Evolutionary conservation across 2,113 vertebrate genomes (phyloP), one percentile per base, ranked within the genome.

Genomic region (Chaenogobius annularis): DNA sequence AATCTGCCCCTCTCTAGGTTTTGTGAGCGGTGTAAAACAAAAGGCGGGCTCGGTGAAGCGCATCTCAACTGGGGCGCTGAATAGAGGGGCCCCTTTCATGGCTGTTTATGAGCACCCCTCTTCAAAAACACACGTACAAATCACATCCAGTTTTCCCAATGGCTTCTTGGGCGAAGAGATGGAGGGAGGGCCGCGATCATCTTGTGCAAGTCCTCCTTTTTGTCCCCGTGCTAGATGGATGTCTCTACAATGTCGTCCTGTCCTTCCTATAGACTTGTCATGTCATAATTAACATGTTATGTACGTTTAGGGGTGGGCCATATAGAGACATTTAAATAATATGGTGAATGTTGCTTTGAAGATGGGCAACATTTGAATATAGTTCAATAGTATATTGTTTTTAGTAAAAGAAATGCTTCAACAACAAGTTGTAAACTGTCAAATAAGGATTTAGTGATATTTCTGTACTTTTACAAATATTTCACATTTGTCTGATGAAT

Each of bases 111-210:
- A 90, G 88, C 88, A 87, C 85, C 82, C 83, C 86, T 90, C 89
- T 92, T 92, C 87, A 90, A 91, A 92, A 89, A 91, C 89, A 90
- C 87, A 92, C 88, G 89, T 88, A 92, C 88, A 91, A 89, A 88
- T 93, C 90, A 88, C 89, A 90, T 90, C 83, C 86, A 87, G 79
- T 91, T 84, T 80, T 86, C 76, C 79, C 85, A 83, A 59, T 80
- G 74, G 77, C 75, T 85, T 68, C 75, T 82, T 77, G 79, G 81
- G 84, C 86, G 86, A 61, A 20, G 72, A 75, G 73, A 73, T 74
- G 80, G 26, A 64, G 37, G 64, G 48, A 67, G 66, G 43, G 69
- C 62, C 71, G 58, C 61, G 70, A 68, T 79, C 73, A 73, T 6
- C 48, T 44, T 63, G 74, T 73, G 76, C 83, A 74, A 75, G 69